phyloP scores from a whole-genome alignment of 2,113 vertebrate species.

The Meriones unguiculatus region DNA sequence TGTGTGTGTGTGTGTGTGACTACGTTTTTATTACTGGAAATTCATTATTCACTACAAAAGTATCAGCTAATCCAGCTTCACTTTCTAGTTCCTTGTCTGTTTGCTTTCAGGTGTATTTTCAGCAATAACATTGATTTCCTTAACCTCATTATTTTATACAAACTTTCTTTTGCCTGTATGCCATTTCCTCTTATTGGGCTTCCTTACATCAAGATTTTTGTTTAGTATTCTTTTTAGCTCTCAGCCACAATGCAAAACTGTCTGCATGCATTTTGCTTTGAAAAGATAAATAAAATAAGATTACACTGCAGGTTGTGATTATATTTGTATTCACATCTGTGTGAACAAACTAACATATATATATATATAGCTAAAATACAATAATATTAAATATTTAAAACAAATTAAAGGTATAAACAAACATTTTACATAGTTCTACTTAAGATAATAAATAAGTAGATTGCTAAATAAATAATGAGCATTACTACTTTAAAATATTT shows the following conservation, averaged over 20 bases:
- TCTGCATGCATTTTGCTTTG: not conserved
- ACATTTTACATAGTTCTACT: not conserved
- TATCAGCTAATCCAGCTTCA: not conserved
- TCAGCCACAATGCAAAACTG: not conserved
- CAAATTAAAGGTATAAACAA: not conserved
- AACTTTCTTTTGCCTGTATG: not conserved
- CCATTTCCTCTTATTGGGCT: not conserved
- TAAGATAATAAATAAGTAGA: not conserved
- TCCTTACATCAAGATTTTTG: not conserved
- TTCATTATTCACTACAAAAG: not conserved
- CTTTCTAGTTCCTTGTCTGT: not conserved
- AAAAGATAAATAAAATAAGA: constrained; percentile 11
- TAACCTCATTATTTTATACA: not conserved
- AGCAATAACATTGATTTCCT: no score
- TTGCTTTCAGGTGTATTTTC: not conserved
- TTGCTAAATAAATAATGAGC: not conserved
- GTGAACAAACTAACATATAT: not conserved
- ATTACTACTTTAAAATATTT: not conserved
- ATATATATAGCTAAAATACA: not conserved
- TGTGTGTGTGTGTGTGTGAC: no score
- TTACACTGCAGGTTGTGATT: not conserved
- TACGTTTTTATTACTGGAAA: not conserved
- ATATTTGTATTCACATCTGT: not conserved
- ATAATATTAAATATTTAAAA: constrained; percentile 23
- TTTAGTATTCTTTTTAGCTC: not conserved